Percentiles rank a stretch among this genome's conserved stretches.
Conservation (phyloP, 2,888 invertebrate genomes). For the Drosophila aldrichi region DNA sequence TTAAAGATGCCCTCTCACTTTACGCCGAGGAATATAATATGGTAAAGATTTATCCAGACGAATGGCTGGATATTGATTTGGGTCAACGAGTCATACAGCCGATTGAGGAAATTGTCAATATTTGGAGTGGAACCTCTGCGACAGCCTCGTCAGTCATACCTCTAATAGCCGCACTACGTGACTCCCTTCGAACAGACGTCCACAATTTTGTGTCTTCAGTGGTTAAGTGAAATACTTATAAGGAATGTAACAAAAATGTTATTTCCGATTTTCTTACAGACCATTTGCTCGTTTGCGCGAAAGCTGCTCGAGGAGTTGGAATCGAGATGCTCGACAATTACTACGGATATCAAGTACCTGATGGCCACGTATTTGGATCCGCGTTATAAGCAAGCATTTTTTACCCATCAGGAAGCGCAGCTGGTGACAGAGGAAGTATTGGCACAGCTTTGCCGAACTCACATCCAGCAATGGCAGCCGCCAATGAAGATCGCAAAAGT, state of each 20-base stretch:
- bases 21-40: slow-evolving; percentile 56
- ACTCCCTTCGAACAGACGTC: slow-evolving; percentile 57
- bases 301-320: slow-evolving; percentile 63
- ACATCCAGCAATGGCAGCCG: slow-evolving; percentile 27
- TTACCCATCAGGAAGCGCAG: slow-evolving; percentile 57
- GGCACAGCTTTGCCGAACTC: slow-evolving; percentile 20
- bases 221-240: slow-evolving; percentile 22
- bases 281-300: slow-evolving; percentile 57
- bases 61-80: slow-evolving; percentile 62
- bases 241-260: too few species aligned
- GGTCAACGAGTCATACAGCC: slow-evolving; percentile 64
- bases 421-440: slow-evolving; percentile 58
- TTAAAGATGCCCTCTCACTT: slow-evolving; percentile 56
- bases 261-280: slow-evolving; percentile 18
- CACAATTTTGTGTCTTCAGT: slow-evolving; percentile 64
- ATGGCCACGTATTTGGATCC: slow-evolving; percentile 67
- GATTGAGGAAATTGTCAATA: slow-evolving; percentile 60
- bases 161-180: slow-evolving; percentile 57
- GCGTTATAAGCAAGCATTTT: slow-evolving; percentile 63
- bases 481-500: slow-evolving; percentile 32
- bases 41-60: slow-evolving; percentile 60
- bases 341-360: slow-evolving; percentile 52
- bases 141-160: slow-evolving; percentile 62
- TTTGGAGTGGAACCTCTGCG: slow-evolving; percentile 44
- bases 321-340: slow-evolving; percentile 40